Evolutionary conservation across 2,113 vertebrate species (phyloP).

Genomic region (Eptesicus fuscus): DNA sequence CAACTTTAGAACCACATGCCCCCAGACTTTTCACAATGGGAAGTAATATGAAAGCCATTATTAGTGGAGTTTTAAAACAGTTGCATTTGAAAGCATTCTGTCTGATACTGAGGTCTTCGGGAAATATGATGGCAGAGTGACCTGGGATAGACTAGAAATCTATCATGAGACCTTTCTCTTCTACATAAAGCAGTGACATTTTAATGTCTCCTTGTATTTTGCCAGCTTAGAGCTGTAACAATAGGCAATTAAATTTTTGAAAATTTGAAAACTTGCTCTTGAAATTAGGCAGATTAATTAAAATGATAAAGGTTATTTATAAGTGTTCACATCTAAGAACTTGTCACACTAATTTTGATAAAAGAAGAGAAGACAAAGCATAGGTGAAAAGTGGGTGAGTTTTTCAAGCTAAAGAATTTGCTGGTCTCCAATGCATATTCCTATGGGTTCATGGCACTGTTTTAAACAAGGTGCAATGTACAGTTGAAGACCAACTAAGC

Average conservation of each 20-base stretch:
- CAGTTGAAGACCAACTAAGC: conserved; percentile 33
- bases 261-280: conserved; percentile 53
- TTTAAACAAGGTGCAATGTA: conserved; percentile 13
- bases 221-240: background rate
- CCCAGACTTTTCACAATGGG: background rate
- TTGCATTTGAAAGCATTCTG: background rate
- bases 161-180: background rate
- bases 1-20: accelerated
- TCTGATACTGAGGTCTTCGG: background rate
- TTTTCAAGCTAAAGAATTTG: conserved; percentile 8
- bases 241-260: conserved; percentile 27
- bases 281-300: conserved; percentile 32
- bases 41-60: background rate
- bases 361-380: conserved; percentile 11
- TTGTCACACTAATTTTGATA: conserved; percentile 40
- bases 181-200: background rate
- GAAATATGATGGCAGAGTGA: no score
- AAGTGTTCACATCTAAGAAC: background rate
- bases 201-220: background rate
- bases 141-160: background rate
- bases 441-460: background rate
- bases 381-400: background rate
- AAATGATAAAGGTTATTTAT: conserved; percentile 45
- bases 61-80: background rate
- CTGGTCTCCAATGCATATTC: background rate